These are phyloP conservation scores for Pteromalus puparum DNA, from an alignment of 1,140 invertebrate species.

Conservation along the genomic window DNA sequence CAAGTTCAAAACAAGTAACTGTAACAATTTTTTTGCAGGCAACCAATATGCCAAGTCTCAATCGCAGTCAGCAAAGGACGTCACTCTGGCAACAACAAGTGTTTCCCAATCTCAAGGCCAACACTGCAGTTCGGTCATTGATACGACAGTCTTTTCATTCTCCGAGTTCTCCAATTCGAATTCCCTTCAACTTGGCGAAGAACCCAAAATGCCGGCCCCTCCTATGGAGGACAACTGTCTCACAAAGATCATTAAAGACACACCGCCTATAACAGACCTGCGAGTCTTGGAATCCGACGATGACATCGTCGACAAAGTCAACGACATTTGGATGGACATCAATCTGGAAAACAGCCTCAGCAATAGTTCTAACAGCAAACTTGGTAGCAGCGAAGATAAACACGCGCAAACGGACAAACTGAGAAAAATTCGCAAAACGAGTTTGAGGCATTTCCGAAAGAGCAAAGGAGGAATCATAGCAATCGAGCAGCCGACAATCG, in stretches of 20 bases:
- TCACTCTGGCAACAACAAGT: neutral
- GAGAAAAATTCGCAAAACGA: slow-evolving; percentile 22
- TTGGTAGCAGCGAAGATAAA: slow-evolving; percentile 24
- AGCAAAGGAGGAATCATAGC: slow-evolving; percentile 11
- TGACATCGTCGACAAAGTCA: slow-evolving; percentile 59
- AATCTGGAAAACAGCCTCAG: slow-evolving; percentile 52
- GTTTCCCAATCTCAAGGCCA: slow-evolving; percentile 42
- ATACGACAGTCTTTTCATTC: slow-evolving; percentile 53
- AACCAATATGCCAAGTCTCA: slow-evolving; percentile 11
- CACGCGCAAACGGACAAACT: slow-evolving; percentile 30
- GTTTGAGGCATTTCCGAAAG: slow-evolving; percentile 45
- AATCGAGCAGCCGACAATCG: neutral
- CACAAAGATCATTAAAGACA: slow-evolving; percentile 63
- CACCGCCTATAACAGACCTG: slow-evolving; percentile 60
- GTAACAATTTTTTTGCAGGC: neutral
- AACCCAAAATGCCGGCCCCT: slow-evolving; percentile 57
- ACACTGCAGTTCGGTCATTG: slow-evolving; percentile 49
- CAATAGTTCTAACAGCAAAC: slow-evolving; percentile 6
- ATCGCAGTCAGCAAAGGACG: neutral
- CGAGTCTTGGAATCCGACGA: slow-evolving; percentile 60
- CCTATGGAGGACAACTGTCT: slow-evolving; percentile 64
- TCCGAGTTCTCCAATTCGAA: slow-evolving; percentile 56
- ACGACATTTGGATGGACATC: slow-evolving; percentile 62
- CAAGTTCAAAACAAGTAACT: neutral
- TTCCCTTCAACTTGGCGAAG: slow-evolving; percentile 58